A percentile compares a stretch with the other conserved stretches of the same genome.
These are phyloP conservation scores for Chloropsis hardwickii DNA, from an alignment of 2,113 vertebrate species.

Conservation along the genomic window DNA sequence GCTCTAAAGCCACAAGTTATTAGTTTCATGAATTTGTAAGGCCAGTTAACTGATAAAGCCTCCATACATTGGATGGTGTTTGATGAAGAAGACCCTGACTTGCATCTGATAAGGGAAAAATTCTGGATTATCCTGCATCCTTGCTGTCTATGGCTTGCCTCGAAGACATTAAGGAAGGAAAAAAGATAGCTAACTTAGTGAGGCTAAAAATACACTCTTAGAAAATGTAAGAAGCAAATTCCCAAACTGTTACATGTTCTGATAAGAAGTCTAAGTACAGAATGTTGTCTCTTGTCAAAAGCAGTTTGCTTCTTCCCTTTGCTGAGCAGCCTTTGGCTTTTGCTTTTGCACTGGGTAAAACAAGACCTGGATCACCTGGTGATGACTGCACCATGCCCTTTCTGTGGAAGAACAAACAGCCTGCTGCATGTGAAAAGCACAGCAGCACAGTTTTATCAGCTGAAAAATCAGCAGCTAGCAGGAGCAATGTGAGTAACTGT, in stretches of 20 bases:
- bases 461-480: neutral
- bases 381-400: neutral
- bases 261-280: neutral
- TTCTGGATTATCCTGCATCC: neutral
- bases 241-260: neutral
- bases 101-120: neutral
- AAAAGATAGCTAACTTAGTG: neutral
- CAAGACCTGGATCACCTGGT: neutral
- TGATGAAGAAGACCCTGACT: neutral
- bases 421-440: neutral
- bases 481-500: neutral
- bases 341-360: neutral
- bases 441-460: neutral
- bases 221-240: neutral
- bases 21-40: neutral
- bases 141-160: neutral
- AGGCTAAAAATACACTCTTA: neutral
- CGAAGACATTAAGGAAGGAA: neutral
- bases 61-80: neutral
- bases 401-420: neutral
- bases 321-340: neutral
- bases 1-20: neutral
- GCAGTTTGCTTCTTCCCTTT: neutral
- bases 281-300: neutral
- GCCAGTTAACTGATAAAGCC: neutral